Evolutionary conservation across 2,888 invertebrate species (phyloP), one percentile per base, ranked within the genome.

Genomic region (Eledona agricola): DNA sequence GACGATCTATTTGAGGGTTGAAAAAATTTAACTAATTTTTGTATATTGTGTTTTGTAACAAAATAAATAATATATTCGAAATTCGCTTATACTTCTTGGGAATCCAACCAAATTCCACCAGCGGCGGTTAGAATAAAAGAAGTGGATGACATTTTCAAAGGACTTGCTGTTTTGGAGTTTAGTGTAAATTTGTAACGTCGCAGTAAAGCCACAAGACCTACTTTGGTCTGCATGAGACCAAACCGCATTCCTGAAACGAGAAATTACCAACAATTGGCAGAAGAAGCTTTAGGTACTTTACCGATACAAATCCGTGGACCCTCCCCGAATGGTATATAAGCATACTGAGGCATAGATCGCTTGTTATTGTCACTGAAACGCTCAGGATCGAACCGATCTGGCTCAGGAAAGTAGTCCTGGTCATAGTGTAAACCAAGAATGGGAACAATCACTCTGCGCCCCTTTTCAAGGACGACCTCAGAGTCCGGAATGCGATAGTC

Each of bases 311-410:
- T 64, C 26, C 71, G 55, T 1, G 71, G 72, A 4, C 72, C 72
- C 25, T 69, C 67, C n/a, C 72, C 72, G 26, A 72, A 72, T 0
- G 72, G 71, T 38, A 72, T 40, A 40, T 64, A 68, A 2, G 53
- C 34, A 25, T 25, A 60, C 2, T 20, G 31, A 4, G 20, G 12
- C 4, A 15, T 43, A 4, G 28, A 7, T 4, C 17, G 28, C n/a
- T 49, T 58, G 29, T 58, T 50, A n/a, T 47, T 53, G 10, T 52
- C 43, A 9, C 40, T 38, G 25, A 58, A 58, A 15, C 58, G 20
- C 4, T 58, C 58, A 3, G 58, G 58, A 45, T 53, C 40, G 20
- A 58, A 58, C 9, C 22, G 11, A 4, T 57, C 47, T 5, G 58
- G 58, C 7, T 58, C 35, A 15, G 52, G 45, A 13, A 34, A 60